Evolutionary conservation across 2,888 invertebrate species (phyloP).

Genomic region (Baronia brevicornis): DNA sequence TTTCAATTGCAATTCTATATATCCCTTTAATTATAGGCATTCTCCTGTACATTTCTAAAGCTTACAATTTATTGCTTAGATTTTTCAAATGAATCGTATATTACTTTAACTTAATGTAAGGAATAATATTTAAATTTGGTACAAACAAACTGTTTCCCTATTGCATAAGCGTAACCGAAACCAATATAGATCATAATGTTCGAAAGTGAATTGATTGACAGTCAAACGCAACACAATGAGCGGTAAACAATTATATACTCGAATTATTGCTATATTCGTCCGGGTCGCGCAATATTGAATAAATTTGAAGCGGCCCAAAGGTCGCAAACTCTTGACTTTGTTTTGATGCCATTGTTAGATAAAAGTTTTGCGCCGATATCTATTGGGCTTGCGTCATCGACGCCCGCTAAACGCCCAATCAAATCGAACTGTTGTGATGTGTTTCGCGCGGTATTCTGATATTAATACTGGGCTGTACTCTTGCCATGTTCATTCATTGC

Average conservation of each 20-base stretch:
- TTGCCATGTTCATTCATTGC: too few species aligned
- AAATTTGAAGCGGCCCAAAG: conserved; percentile 57
- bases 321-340: conserved; percentile 63
- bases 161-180: conserved; percentile 31
- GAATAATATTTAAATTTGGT: not conserved
- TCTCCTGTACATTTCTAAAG: too few species aligned
- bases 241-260: conserved; percentile 57
- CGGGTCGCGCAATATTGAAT: conserved; percentile 46
- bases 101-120: too few species aligned
- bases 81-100: too few species aligned
- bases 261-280: conserved; percentile 56
- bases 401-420: too few species aligned
- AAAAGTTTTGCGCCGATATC: conserved; percentile 37
- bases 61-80: too few species aligned
- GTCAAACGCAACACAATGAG: conserved; percentile 51
- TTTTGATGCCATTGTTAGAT: conserved; percentile 66
- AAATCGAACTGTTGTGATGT: conserved; percentile 9
- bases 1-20: too few species aligned
- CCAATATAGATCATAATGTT: conserved; percentile 58
- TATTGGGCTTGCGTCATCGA: conserved; percentile 39
- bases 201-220: conserved; percentile 68
- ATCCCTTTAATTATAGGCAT: too few species aligned
- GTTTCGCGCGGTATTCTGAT: conserved; percentile 7
- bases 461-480: too few species aligned
- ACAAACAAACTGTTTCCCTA: conserved; percentile 21